A percentile compares a stretch with the other conserved stretches of the same genome.
Conservation (phyloP, 2,797 vertebrate genomes). For the Pseudochirops corinnae region DNA sequence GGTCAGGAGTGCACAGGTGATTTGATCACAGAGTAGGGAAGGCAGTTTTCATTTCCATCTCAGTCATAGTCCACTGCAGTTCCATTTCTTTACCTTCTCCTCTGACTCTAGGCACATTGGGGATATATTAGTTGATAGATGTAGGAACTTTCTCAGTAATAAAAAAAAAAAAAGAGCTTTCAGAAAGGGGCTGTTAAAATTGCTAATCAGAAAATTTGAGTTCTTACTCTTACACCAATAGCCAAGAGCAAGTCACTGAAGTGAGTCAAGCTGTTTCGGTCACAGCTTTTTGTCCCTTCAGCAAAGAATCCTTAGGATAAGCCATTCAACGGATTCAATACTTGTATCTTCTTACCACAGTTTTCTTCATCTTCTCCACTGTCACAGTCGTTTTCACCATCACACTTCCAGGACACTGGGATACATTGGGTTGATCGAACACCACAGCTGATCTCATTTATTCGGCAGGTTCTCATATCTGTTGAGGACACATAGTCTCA, state of each 20-base stretch:
- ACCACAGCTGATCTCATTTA: constrained; percentile 96
- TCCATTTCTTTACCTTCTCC: not conserved
- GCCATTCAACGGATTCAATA: constrained; percentile 77
- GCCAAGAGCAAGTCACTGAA: constrained; percentile 54
- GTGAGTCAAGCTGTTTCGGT: constrained; percentile 11
- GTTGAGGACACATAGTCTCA: constrained; percentile 81
- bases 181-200: constrained; percentile 12
- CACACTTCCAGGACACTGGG: constrained; percentile 96
- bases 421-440: constrained; percentile 94
- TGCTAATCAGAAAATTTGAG: constrained; percentile 12
- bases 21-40: not conserved
- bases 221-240: constrained; percentile 46
- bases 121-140: not conserved
- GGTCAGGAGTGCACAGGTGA: not conserved
- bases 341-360: constrained; percentile 91
- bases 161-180: not conserved
- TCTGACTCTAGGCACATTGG: not conserved
- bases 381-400: constrained; percentile 97
- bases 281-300: constrained; percentile 69
- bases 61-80: not conserved
- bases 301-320: constrained; percentile 71
- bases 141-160: not conserved
- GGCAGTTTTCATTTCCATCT: not conserved
- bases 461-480: constrained; percentile 95
- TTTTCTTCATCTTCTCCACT: constrained; percentile 95